A percentile compares a stretch with the other conserved stretches of the same genome.
These are phyloP conservation scores for Fratercula arctica DNA, from an alignment of 2,797 vertebrate species.

Conservation along the genomic window DNA sequence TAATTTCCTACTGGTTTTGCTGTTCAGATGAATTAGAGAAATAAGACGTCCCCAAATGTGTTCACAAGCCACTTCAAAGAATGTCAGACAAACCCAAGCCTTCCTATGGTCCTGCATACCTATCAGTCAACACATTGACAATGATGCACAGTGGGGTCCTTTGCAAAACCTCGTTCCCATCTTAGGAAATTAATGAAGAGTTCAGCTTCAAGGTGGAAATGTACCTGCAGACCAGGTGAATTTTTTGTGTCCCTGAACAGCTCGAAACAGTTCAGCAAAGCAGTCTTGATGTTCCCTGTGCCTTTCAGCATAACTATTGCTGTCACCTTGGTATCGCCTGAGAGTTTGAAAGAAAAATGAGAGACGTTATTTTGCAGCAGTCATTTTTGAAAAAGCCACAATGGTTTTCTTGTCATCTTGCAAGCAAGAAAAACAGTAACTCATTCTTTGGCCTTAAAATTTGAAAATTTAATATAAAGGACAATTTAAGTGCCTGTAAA, in stretches of 20 bases:
- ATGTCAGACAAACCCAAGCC: neutral
- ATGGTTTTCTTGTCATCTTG: neutral
- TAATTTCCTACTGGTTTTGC: neutral
- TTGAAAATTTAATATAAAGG: neutral
- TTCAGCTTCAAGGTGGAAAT: neutral
- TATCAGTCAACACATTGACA: neutral
- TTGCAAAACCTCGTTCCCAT: neutral
- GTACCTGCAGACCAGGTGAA: neutral
- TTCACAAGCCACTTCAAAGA: neutral
- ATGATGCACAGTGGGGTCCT: neutral
- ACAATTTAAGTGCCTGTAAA: neutral
- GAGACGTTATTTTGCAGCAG: neutral
- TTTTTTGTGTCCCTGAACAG: neutral
- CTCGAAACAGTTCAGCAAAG: neutral
- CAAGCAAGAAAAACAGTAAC: neutral
- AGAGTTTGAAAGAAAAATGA: constrained; percentile 1
- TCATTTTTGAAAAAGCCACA: neutral
- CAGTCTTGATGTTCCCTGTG: neutral
- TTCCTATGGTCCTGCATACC: neutral
- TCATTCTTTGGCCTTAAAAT: neutral
- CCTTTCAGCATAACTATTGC: neutral
- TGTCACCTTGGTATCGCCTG: neutral
- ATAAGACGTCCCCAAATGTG: neutral
- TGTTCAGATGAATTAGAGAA: neutral
- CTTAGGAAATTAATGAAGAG: neutral